Conservation (phyloP, 2,113 vertebrate species). For the Circaetus gallicus region DNA sequence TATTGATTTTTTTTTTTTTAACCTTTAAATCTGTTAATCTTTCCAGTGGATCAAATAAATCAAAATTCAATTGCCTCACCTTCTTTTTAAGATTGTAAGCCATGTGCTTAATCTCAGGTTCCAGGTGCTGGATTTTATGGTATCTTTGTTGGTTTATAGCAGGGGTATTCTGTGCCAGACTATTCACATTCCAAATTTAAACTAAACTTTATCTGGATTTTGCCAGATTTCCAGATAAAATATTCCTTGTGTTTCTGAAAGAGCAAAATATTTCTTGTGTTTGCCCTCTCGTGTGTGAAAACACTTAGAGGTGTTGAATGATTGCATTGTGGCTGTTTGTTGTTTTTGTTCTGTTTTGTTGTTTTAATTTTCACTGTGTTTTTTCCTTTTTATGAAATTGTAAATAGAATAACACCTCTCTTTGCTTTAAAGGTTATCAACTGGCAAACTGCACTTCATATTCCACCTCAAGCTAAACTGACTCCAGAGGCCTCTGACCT, state of each 20-base stretch:
- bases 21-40: background rate
- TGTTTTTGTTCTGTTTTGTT: background rate
- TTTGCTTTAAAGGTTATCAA: slow-evolving; percentile 89
- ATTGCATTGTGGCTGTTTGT: background rate
- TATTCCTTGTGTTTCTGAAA: background rate
- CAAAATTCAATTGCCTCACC: background rate
- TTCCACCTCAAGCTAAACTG: slow-evolving; percentile 89
- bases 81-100: background rate
- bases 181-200: too few relatives aligned
- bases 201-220: background rate
- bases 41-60: background rate
- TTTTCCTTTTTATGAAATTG: background rate
- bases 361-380: background rate
- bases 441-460: slow-evolving; percentile 93
- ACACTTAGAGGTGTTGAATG: accelerated
- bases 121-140: background rate
- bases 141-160: background rate
- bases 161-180: background rate
- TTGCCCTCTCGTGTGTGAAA: background rate
- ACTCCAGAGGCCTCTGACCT: slow-evolving; percentile 93
- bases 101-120: background rate
- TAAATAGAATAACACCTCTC: background rate
- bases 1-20: background rate
- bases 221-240: background rate
- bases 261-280: background rate